Base-by-base conservation (phyloP, 2,797 vertebrate genomes). In the Acanthurus tractus region DNA sequence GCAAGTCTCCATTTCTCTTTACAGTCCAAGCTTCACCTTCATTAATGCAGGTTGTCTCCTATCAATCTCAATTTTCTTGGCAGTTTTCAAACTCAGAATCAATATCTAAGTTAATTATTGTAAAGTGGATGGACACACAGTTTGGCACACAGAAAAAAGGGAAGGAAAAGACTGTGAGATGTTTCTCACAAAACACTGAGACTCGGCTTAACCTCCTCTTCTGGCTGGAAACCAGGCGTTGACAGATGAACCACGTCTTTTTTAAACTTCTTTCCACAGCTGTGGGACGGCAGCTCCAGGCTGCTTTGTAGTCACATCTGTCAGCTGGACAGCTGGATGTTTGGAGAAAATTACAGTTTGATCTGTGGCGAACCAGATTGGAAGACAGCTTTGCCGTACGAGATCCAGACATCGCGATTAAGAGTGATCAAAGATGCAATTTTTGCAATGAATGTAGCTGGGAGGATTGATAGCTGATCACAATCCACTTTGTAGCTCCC, bases 241-340 rank as follows among this genome's bases (percentile, higher is more conserved):
- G 23, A 94, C 54, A 93, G 90, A 93, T 80, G 89, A 90, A 88
- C 74, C 87, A 56, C 70, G 74, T 87, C 78, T 86, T 90, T 86
- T 86, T 82, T 79, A 84, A 87, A 88, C 74, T 53, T 87, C 77
- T 88, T 73, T 82, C 79, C 90, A 82, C 95, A 96, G 91, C 91
- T 95, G 90, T 80, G 90, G 90, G 85, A 91, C 68, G 40, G 72
- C 69, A 80, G 91, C 86, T 87, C 63, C 88, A 54, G 87, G 90
- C 89, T 84, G 82, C 83, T 92, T 93, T 92, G 91, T 88, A 93
- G 88, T 82, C 87, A 89, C 86, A 95, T 95, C 94, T 88, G 93
- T 90, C 84, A 87, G 65, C 85, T 23, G 89, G 89, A 87, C 93
- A 95, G 91, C 85, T 94, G 90, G 83, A 86, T 88, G 81, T 84